Percentiles rank a stretch among this genome's conserved stretches.
Conservation (phyloP, 2,888 invertebrate species). For the Cerastis leucographa region DNA sequence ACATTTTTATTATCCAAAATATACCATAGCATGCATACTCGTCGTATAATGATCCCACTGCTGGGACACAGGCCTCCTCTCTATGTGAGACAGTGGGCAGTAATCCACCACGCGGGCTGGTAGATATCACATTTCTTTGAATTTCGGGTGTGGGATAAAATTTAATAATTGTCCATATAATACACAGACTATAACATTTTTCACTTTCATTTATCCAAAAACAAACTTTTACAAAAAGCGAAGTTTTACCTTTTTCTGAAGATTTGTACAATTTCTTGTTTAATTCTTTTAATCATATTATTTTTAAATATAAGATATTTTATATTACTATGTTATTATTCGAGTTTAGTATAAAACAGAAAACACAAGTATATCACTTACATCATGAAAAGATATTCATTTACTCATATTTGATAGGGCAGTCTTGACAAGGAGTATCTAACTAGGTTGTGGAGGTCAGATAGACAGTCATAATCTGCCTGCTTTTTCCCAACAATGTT, state of each 20-base stretch:
- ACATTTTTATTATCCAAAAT: not conserved
- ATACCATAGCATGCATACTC: not conserved
- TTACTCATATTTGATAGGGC: not conserved
- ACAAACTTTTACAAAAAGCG: slow-evolving; percentile 9
- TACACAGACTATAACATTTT: slow-evolving; percentile 2
- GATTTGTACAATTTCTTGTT: slow-evolving; percentile 61
- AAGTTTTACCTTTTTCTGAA: slow-evolving; percentile 6
- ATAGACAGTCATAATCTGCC: not conserved
- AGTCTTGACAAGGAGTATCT: not conserved
- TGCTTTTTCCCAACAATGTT: too few species aligned
- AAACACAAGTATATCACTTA: not conserved
- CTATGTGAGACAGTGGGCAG: not conserved
- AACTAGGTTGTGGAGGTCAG: slow-evolving; percentile 4
- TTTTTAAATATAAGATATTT: slow-evolving; percentile 44
- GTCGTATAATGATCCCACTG: not conserved
- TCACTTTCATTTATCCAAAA: not conserved
- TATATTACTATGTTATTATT: slow-evolving; percentile 62
- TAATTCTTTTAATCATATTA: slow-evolving; percentile 33
- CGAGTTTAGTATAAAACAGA: slow-evolving; percentile 45
- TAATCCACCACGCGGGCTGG: not conserved
- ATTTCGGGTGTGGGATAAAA: not conserved
- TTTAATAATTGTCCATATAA: not conserved
- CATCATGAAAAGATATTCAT: slow-evolving; percentile 11
- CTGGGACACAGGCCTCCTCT: not conserved
- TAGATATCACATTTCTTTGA: not conserved